phyloP scores from a whole-genome alignment of 2,113 vertebrate species.

The Chelonoidis abingdonii region DNA sequence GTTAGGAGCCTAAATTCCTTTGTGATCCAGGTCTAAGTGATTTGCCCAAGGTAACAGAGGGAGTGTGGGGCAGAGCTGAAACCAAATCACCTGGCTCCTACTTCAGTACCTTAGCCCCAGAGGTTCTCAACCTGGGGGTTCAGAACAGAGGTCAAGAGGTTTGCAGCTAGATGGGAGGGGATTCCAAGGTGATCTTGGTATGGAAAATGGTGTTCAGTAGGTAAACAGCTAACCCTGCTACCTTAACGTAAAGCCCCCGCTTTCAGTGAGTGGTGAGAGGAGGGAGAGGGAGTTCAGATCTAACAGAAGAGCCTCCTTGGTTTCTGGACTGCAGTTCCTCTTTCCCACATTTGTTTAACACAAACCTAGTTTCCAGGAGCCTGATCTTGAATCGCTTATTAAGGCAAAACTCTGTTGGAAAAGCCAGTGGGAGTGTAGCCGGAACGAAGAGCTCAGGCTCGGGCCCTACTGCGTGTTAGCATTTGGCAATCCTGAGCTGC shows the following conservation, averaged over 20 bases:
- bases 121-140: background rate
- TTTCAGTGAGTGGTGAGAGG: background rate
- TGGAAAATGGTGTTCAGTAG: background rate
- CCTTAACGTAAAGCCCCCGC: background rate
- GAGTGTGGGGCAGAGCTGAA: background rate
- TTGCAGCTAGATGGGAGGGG: accelerated
- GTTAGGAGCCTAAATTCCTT: background rate
- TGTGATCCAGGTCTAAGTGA: background rate
- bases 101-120: background rate
- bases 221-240: background rate
- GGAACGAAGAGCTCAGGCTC: background rate
- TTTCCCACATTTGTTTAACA: accelerated
- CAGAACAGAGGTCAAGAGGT: background rate
- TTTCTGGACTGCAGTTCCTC: background rate
- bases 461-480: background rate
- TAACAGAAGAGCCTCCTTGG: background rate
- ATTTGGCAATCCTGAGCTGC: background rate
- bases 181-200: background rate
- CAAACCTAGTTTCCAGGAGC: background rate
- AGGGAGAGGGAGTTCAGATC: background rate
- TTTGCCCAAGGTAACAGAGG: background rate
- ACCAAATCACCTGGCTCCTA: accelerated
- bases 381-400: background rate
- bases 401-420: accelerated
- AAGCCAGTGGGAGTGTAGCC: accelerated